Conservation (phyloP, 2,113 vertebrate genomes). For the Axis porcinus region DNA sequence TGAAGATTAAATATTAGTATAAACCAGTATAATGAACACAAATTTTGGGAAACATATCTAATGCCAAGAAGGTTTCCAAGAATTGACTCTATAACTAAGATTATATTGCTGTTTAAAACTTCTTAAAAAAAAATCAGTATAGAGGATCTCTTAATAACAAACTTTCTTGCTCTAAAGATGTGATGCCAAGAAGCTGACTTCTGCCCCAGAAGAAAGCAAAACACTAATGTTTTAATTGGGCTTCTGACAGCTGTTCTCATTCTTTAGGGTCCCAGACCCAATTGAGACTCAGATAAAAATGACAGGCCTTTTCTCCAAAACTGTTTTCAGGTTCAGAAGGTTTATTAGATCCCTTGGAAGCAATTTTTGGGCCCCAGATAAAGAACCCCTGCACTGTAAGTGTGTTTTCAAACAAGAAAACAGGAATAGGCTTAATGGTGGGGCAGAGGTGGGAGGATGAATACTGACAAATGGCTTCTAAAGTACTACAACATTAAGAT, state of each 20-base stretch:
- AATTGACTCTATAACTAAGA: not conserved
- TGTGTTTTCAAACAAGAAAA: constrained; percentile 9
- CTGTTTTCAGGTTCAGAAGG: not conserved
- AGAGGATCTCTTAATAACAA: not conserved
- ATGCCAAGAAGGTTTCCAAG: not conserved
- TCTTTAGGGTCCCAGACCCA: not conserved
- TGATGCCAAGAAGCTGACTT: not conserved
- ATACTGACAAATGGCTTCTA: not conserved
- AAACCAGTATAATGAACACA: constrained; percentile 33
- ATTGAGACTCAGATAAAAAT: not conserved
- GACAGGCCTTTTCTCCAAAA: not conserved
- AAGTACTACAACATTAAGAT: not conserved
- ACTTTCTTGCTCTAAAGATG: not conserved
- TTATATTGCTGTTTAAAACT: constrained; percentile 20
- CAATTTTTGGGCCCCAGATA: not conserved
- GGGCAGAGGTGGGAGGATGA: not conserved
- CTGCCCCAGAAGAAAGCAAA: not conserved
- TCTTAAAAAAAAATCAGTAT: not conserved
- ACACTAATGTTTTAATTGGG: not conserved
- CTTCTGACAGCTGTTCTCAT: not conserved
- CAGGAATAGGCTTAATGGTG: not conserved
- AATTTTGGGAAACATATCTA: not conserved
- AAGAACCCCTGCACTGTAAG: not conserved
- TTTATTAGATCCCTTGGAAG: not conserved
- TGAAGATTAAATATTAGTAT: not conserved